Evolutionary conservation across 2,113 vertebrate species (phyloP), one percentile per base, ranked within the genome.

Genomic region (Pseudois nayaur): DNA sequence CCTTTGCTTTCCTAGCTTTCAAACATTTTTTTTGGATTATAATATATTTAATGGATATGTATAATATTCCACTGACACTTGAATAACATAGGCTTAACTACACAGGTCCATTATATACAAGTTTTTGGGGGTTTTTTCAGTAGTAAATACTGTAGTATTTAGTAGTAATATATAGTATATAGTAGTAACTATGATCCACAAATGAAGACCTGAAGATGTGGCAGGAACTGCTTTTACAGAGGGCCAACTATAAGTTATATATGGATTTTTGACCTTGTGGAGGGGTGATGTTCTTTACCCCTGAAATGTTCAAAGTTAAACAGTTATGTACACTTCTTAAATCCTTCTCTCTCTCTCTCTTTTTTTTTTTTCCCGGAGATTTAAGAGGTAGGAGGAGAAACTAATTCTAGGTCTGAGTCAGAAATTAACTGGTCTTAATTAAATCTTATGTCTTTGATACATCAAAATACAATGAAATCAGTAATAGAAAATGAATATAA

Each of bases 391-490:
- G 2, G 2, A 50, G 15, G 54, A 4, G 17, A 31, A 52, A 19
- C n/a, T 85, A 92, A 25, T 89, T 85, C 88, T 96, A 60, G 54
- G 52, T 3, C 31, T 45, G 92, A 31, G n/a, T 60, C 48, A 81
- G 25, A 89, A 78, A 74, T 54, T 23, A 81, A 74, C 6, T 57
- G 31, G 2, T 62, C 21, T 81, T 40, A 89, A 59, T 59, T 27
- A 71, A 43, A 76, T 86, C 6, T 23, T 23, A 33, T 55, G 33
- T 87, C 21, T 83, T 57, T 67, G 7, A 29, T 19, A 86, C 9
- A 74, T 94, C 15, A 89, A 94, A 81, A 59, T 74, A 81, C 21
- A 95, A 79, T 79, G 7, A 92, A 84, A 31, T 64, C 14, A 84
- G 36, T 88, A 64, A 76, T 14, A 45, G 78, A 76, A 95, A 84